A percentile compares a stretch with the other conserved stretches of the same genome.
These are phyloP conservation scores for Corydoras sp. DNA, from an alignment of 2,113 vertebrate genomes.

Conservation along the genomic window DNA sequence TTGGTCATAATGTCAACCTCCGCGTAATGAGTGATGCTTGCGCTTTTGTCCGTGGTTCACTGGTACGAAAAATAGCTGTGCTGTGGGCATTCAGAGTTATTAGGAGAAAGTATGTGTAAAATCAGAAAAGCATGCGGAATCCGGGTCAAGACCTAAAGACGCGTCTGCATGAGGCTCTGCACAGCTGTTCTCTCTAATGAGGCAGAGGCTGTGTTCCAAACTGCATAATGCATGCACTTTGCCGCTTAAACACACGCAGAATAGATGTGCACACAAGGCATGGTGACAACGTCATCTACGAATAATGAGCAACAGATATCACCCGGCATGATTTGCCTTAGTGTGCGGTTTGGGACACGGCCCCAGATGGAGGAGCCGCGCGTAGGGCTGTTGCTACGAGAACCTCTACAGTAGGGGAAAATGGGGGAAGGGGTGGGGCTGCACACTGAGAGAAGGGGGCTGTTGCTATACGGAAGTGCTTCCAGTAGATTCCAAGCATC, in stretches of 20 bases:
- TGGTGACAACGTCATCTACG: neutral
- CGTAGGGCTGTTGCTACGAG: conserved; percentile 28
- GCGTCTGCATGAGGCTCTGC: neutral
- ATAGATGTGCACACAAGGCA: neutral
- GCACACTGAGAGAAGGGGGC: conserved; percentile 15
- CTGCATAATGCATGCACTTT: neutral
- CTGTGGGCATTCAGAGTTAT: neutral
- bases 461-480: conserved; percentile 74
- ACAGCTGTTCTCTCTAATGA: conserved; percentile 34
- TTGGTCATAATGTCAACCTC: too few relatives aligned
- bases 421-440: conserved; percentile 43
- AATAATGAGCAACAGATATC: neutral
- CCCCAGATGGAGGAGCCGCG: conserved; percentile 1
- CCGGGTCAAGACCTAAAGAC: conserved; percentile 34
- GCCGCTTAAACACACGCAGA: neutral
- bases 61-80: too few relatives aligned
- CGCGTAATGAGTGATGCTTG: too few relatives aligned
- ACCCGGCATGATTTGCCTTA: neutral
- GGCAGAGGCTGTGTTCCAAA: conserved; percentile 17
- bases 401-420: conserved; percentile 21
- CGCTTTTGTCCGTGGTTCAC: too few relatives aligned
- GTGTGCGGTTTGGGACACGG: neutral
- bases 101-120: conserved; percentile 4
- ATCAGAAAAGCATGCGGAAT: conserved; percentile 16
- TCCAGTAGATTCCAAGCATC: conserved; percentile 50